Base-by-base conservation (phyloP, 2,113 vertebrate genomes). In the Cynoglossus semilaevis region DNA sequence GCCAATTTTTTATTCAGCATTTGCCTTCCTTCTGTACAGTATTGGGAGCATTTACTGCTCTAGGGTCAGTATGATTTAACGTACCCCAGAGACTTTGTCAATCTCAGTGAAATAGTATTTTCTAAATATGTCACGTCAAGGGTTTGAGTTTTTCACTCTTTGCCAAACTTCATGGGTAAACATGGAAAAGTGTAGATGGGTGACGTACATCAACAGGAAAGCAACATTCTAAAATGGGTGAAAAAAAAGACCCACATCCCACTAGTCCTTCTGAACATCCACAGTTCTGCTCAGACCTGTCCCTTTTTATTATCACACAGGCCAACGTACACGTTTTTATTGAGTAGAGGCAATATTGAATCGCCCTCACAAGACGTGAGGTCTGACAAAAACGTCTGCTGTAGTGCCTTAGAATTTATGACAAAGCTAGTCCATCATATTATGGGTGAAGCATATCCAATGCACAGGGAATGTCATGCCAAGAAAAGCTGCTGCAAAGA, bases 401-500 rank as follows among this genome's bases (percentile, higher is more conserved):
- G 42, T 22, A 18, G 52, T 44, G 15, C 57, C 54, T 68, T 63
- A 50, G 12, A 70, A 72, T 69, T 62, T 60, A 43, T 29, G 61
- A 65, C 67, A 74, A 76, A 77, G 71, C 59, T 41, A 64, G 80
- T 77, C 82, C 54, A 76, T 86, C 80, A 63, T 69, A 72, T 76
- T 80, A 67, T 52, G 64, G 52, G 19, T 40, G 74, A 70, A 61
- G 83, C 79, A 76, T 81, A 79, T 79, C 75, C 73, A 79, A 79
- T 78, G 81, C 52, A 52, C 40, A 47, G 41, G 41, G 53, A 61
- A 29, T 60, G 64, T 63, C 78, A 70, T 74, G 63, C 71, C 63
- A 55, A 51, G 49, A 49, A 74, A 63, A 70, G 16, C 38, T 61
- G 15, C 48, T 54, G 58, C n/a, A 34, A 43, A 51, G 56, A 58